These are phyloP conservation scores for Nettapus auritus DNA, from an alignment of 2,113 vertebrate genomes.

Conservation along the genomic window DNA sequence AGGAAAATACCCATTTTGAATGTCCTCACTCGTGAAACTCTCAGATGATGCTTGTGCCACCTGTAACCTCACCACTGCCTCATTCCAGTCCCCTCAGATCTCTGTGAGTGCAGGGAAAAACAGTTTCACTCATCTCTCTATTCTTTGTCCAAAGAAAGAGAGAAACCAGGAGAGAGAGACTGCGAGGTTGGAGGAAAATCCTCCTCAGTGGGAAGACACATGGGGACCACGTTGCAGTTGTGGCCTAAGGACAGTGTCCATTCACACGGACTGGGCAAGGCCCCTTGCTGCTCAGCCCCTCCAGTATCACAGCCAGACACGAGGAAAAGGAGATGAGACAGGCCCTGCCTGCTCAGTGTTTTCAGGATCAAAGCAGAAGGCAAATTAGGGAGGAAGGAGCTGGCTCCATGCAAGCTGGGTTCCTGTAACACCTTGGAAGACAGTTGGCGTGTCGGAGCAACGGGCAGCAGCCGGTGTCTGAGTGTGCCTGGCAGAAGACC, in stretches of 20 bases:
- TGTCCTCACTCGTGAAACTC: not conserved
- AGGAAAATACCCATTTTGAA: not conserved
- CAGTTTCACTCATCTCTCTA: not conserved
- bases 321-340: not conserved
- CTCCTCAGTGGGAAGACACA: not conserved
- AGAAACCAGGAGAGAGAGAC: not conserved
- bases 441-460: not conserved
- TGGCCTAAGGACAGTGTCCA: not conserved
- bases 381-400: not conserved
- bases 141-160: not conserved
- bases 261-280: fast-evolving
- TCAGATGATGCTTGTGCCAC: not conserved
- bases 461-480: not conserved
- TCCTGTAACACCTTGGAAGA: not conserved
- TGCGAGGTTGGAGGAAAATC: not conserved
- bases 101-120: not conserved
- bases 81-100: not conserved
- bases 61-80: not conserved
- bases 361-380: not conserved
- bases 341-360: not conserved
- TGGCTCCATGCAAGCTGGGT: not conserved
- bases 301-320: not conserved
- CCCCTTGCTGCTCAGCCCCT: not conserved
- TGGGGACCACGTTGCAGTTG: not conserved
- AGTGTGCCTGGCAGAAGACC: not conserved